Percentiles rank a stretch among this genome's conserved stretches.
Evolutionary conservation across 2,113 vertebrate species (phyloP).

Genomic region (Anoplopoma fimbria): DNA sequence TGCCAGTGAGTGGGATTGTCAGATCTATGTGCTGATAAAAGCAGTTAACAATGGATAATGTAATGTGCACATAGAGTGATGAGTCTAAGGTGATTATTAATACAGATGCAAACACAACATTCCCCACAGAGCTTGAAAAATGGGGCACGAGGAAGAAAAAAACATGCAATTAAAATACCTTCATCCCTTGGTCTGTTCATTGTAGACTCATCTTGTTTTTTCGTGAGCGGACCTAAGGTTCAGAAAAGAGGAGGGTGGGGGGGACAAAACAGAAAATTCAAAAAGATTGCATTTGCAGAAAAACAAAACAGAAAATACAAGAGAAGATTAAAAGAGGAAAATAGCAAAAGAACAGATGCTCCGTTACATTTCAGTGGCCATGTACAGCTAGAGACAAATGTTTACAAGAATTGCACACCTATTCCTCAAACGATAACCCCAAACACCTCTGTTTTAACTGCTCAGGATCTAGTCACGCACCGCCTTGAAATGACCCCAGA

Average conservation of each 20-base stretch:
- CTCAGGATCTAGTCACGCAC: slow-evolving; percentile 67
- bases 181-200: slow-evolving; percentile 87
- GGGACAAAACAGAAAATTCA: slow-evolving; percentile 79
- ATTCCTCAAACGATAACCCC: slow-evolving; percentile 57
- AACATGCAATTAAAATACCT: slow-evolving; percentile 86
- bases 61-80: slow-evolving; percentile 46
- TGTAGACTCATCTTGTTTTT: slow-evolving; percentile 88
- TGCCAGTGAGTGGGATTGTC: slow-evolving; percentile 20
- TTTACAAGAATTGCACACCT: slow-evolving; percentile 41
- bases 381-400: slow-evolving; percentile 38
- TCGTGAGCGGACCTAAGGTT: slow-evolving; percentile 92
- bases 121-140: slow-evolving; percentile 67
- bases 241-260: slow-evolving; percentile 73
- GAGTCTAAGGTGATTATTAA: slow-evolving; percentile 49
- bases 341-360: slow-evolving; percentile 36
- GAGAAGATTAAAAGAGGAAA: slow-evolving; percentile 51
- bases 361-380: slow-evolving; percentile 37
- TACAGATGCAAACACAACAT: slow-evolving; percentile 51
- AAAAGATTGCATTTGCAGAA: slow-evolving; percentile 61
- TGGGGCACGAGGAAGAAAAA: slow-evolving; percentile 61
- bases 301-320: slow-evolving; percentile 48
- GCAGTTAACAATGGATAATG: slow-evolving; percentile 28
- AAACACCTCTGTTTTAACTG: slow-evolving; percentile 69
- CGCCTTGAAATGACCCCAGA: slow-evolving; percentile 73
- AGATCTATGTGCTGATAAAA: slow-evolving; percentile 41